Base-by-base conservation (phyloP, 2,797 vertebrate genomes). In the Vireo griseus region DNA sequence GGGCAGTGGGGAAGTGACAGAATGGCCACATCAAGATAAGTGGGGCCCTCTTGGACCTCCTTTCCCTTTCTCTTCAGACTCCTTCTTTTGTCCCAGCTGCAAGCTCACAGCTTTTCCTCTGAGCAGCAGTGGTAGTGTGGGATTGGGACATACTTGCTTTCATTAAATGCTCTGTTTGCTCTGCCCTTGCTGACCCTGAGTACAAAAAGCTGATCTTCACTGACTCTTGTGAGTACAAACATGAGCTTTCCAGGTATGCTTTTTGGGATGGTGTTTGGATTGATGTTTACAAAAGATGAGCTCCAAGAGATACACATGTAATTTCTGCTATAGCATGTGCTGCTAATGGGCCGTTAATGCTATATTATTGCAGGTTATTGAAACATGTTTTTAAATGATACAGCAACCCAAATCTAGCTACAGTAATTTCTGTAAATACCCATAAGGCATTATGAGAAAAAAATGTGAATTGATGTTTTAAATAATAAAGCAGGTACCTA, bases 351-450 rank as follows among this genome's bases (percentile, higher is more conserved):
- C 24, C 9, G 6, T 78, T 95, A 87, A 86, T 83, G 26, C 24
- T 86, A 54, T 47, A n/a, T 77, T 88, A 57, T 84, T 95, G 63
- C 15, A 89, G 77, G 33, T 69, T 95, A 76, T 68, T 90, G 80
- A 96, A 96, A 74, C 24, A 39, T 40, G 44, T 24, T 93, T 95
- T 93, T 50, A 95, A 95, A 86, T 86, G 8, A 86, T 44, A 86
- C 2, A 65, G 59, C 68, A 90, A 72, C 35, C 25, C 20, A 62
- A 78, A 85, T 86, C 75, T 90, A 52, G 72, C 83, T 86, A 57
- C 45, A 85, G 35, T 51, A 37, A 69, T 96, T 92, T 91, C 35
- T 75, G 29, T 68, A 72, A 91, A 59, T 76, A 86, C 18, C 39
- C 50, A 24, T 69, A 68, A 78, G 54, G 16, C 44, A 28, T 79